Percentiles rank a stretch among this genome's conserved stretches.
phyloP scores from a whole-genome alignment of 2,113 vertebrate species.

The Corynorhinus townsendii region DNA sequence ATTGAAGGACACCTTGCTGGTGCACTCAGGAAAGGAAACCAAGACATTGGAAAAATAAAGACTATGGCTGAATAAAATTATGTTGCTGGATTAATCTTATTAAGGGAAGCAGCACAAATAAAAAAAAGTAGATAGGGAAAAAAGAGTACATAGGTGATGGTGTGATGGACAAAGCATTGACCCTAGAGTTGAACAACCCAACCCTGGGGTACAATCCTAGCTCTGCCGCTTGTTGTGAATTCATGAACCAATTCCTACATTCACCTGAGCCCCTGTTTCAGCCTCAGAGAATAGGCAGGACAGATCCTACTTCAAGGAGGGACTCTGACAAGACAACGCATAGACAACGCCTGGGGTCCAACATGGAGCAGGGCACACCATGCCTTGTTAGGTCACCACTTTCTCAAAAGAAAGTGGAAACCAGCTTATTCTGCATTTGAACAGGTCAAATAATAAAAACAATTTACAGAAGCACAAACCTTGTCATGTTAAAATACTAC shows the following conservation, averaged over 20 bases:
- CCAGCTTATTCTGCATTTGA: background rate
- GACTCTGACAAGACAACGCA: background rate
- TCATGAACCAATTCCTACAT: background rate
- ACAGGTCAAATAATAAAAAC: background rate
- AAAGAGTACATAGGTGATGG: background rate
- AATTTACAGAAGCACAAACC: background rate
- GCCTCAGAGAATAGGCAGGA: background rate
- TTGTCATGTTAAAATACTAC: background rate
- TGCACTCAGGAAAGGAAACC: background rate
- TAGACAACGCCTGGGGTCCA: background rate
- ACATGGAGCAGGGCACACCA: background rate
- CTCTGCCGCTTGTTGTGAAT: background rate
- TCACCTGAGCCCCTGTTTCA: background rate
- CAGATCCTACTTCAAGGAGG: background rate
- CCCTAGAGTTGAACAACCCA: background rate
- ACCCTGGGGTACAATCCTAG: background rate
- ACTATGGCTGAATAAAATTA: background rate
- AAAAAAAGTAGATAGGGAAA: background rate
- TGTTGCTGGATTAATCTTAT: background rate
- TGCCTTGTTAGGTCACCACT: background rate
- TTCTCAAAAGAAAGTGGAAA: background rate
- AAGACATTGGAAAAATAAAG: background rate
- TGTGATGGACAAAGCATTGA: background rate
- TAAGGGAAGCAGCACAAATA: background rate
- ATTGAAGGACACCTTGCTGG: background rate